Base-by-base conservation (phyloP, 2,113 vertebrate species). In the Geothlypis trichas region DNA sequence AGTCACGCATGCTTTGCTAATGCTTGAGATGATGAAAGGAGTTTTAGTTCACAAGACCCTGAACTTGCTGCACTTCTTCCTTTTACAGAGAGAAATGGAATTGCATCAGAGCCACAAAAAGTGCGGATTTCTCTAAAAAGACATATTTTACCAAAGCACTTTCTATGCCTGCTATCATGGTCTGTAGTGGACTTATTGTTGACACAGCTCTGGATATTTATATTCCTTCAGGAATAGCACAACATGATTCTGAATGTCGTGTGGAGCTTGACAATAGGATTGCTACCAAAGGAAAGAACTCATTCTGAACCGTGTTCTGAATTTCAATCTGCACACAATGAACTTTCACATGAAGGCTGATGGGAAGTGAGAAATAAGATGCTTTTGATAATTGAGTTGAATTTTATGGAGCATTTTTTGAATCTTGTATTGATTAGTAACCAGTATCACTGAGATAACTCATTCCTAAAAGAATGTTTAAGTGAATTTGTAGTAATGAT, bases 141-240 rank as follows among this genome's bases (percentile, higher is more conserved):
- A 26, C 8, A 2, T 78, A 47, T 82, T 96, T 93, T 91, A 89
- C 78, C 55, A 75, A 88, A 89, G 89, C 73, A 39, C 46, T 93
- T 89, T 62, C 89, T 93, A 41, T 85, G 74, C 57, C 65, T 89
- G 44, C 46, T 66, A 63, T 49, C 37, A 23, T 83, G 88, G 80
- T 83, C 51, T 79, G 59, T 85, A 91, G 78, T 90, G 84, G 82
- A 85, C 84, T 87, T 91, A 69, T 23, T 96, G 91, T 96, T 95
- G 91, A 93, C 55, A 89, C 28, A 84, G 76, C 39, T 89, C 83
- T 89, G 82, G 94, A 80, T 96, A 96, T 95, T 95, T 94, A 90
- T 90, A 95, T 90, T 96, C 89, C 78, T 94, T 90, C 84, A 85
- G 87, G 72, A 95, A 90, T 41, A 90, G 89, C 82, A 83, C 66